Evolutionary conservation across 2,888 invertebrate species (phyloP), one percentile per base, ranked within the genome.

Genomic region (Harpagoxenus sublaevis): DNA sequence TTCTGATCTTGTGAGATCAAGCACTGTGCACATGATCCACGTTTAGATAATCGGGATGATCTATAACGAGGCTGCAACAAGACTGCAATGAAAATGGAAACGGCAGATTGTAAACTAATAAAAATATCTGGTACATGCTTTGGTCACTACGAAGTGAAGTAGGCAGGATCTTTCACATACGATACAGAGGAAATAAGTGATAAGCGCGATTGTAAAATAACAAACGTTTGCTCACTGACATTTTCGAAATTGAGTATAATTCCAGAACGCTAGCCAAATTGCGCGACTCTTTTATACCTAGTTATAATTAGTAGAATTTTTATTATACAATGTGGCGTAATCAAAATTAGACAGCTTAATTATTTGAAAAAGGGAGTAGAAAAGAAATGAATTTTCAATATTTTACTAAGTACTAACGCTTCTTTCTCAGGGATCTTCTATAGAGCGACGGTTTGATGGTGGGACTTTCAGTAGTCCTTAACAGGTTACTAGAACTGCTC

Each of bases 371-470:
- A 45, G 3, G 42, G 35, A 78, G 12, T 31, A 55, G 31, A 70
- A 65, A 45, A 3, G 39, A 70, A 86, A 73, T 86, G 57, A 57
- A 75, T 70, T 81, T 84, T 83, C 51, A 51, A 82, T 81, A 65
- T 75, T 83, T 77, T 75, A 73, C 66, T 81, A 81, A 77, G 78
- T 84, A 79, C 75, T 87, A 73, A 90, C 84, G 87, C 90, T 89
- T 89, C 57, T 84, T 83, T 81, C 89, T 90, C 89, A 87, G 89
- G 89, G 89, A 90, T 90, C 85, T 87, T 86, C 74, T 85, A 85
- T 78, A 90, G 55, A 45, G 31, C 39, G 48, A 83, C n/a, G 48
- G 62, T 79, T 86, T 79, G 62, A 81, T 82, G 63, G 53, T 35
- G 48, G n/a, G 39, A 23, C 45, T 18, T 83, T 68, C 12, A 66